phyloP scores from a whole-genome alignment of 2,888 invertebrate species.

The Hermodice carunculata region DNA sequence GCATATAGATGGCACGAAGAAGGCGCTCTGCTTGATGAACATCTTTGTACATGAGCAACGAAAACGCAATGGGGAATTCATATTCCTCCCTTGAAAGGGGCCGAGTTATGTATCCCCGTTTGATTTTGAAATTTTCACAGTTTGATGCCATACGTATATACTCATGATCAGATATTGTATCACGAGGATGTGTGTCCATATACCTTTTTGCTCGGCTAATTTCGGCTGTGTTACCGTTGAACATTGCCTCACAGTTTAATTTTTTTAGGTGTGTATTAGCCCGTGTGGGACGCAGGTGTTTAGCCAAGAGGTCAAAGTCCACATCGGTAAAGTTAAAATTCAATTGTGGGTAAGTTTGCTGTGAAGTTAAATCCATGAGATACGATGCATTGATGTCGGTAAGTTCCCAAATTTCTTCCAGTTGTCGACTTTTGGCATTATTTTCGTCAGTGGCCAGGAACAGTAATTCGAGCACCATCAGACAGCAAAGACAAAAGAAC shows the following conservation, averaged over 20 bases:
- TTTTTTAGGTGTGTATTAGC: too few species aligned
- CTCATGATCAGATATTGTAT: background rate
- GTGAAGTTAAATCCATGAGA: too few species aligned
- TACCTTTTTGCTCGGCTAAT: background rate
- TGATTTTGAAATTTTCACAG: constrained; percentile 33
- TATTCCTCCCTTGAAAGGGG: constrained; percentile 41
- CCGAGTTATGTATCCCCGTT: constrained; percentile 27
- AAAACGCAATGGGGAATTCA: constrained; percentile 58
- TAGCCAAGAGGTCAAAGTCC: too few species aligned
- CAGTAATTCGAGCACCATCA: too few species aligned
- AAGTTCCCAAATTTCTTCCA: too few species aligned
- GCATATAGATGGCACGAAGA: constrained; percentile 57
- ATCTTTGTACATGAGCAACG: constrained; percentile 54
- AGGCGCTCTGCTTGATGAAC: constrained; percentile 55
- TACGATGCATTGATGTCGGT: too few species aligned
- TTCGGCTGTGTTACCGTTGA: background rate
- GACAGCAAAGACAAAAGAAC: too few species aligned
- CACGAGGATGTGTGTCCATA: background rate
- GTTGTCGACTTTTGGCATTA: too few species aligned
- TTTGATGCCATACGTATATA: constrained; percentile 25
- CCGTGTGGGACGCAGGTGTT: too few species aligned
- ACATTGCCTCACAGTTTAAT: background rate
- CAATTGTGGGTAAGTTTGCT: too few species aligned
- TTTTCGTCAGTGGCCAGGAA: too few species aligned
- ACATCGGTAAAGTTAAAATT: too few species aligned